phyloP scores from a whole-genome alignment of 2,797 vertebrate genomes.

The Nothura maculosa region DNA sequence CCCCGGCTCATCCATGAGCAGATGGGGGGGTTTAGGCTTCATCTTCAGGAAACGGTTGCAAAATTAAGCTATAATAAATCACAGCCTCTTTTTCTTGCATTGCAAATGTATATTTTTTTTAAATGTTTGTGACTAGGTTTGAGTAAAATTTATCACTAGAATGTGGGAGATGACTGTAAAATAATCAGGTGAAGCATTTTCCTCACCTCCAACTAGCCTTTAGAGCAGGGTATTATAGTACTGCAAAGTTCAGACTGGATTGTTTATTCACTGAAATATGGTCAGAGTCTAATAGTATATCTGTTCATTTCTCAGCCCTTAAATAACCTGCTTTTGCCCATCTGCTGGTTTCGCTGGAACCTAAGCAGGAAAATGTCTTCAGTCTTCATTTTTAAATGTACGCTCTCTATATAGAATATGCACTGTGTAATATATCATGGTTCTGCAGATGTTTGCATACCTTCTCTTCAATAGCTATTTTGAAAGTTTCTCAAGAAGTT shows the following conservation, averaged over 20 bases:
- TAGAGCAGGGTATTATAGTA: neutral
- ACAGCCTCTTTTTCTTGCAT: neutral
- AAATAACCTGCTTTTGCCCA: neutral
- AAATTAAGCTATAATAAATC: neutral
- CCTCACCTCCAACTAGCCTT: neutral
- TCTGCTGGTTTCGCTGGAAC: conserved; percentile 24
- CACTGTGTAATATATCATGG: neutral
- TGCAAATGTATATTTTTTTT: neutral
- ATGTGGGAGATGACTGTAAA: neutral
- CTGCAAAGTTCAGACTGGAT: neutral
- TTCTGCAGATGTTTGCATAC: neutral
- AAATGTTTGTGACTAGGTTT: neutral
- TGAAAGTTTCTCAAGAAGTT: neutral
- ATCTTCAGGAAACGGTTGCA: neutral
- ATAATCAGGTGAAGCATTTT: neutral
- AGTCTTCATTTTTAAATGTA: neutral
- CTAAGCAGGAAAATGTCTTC: neutral
- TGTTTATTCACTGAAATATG: neutral
- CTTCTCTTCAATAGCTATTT: conserved; percentile 11
- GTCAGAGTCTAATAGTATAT: neutral
- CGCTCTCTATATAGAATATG: neutral
- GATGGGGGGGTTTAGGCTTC: neutral
- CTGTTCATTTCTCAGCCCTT: conserved; percentile 19
- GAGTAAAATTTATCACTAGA: neutral
- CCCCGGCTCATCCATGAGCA: neutral